These are phyloP conservation scores for Eudyptes chrysolophus DNA, from an alignment of 2,113 vertebrate species.

Conservation along the genomic window DNA sequence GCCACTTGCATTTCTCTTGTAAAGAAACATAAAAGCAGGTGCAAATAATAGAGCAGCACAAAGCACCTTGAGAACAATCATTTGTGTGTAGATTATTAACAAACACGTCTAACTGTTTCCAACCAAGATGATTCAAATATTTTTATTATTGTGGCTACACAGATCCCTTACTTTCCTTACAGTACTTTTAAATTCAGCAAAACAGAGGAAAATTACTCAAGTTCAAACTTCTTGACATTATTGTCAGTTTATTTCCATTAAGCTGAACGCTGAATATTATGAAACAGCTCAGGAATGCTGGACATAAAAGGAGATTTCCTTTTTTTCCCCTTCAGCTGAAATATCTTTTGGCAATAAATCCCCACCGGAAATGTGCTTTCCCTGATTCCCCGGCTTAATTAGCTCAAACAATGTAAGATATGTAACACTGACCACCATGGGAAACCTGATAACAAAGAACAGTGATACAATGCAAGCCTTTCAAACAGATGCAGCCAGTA, in stretches of 20 bases:
- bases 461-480: neutral
- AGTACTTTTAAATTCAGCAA: neutral
- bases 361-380: constrained; percentile 24
- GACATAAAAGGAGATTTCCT: constrained; percentile 23
- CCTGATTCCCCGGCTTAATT: constrained; percentile 32
- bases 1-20: neutral
- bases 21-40: neutral
- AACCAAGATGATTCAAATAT: neutral
- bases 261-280: neutral
- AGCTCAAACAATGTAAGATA: constrained; percentile 51
- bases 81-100: neutral
- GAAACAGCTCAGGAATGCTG: constrained; percentile 36
- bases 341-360: constrained; percentile 51
- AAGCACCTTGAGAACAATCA: neutral
- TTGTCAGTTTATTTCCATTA: constrained; percentile 12
- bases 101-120: neutral
- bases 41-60: neutral
- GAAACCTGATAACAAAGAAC: constrained; percentile 43
- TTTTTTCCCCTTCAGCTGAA: constrained; percentile 27
- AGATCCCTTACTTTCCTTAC: neutral
- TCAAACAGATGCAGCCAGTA: neutral
- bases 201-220: neutral
- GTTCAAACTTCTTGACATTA: neutral
- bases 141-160: neutral
- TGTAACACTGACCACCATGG: constrained; percentile 48